These are phyloP conservation scores for Habrosyne pyritoides DNA, from an alignment of 2,888 invertebrate species.

Conservation along the genomic window DNA sequence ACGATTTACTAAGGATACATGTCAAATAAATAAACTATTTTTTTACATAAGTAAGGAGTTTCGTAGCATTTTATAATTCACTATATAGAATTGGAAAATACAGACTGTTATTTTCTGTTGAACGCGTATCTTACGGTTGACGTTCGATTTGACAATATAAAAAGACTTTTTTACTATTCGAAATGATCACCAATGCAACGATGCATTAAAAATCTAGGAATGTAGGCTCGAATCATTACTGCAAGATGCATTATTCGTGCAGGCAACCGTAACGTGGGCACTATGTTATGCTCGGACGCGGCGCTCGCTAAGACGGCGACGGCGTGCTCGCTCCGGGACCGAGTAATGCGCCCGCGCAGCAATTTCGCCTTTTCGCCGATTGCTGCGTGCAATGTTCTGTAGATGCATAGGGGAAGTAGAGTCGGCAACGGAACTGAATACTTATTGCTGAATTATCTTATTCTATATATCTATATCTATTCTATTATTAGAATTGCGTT, in stretches of 20 bases:
- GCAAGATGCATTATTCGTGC: conserved; percentile 32
- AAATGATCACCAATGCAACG: conserved; percentile 15
- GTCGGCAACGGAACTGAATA: conserved; percentile 38
- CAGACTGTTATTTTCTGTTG: too few species aligned
- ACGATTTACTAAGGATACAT: too few species aligned
- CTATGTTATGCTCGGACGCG: conserved; percentile 20
- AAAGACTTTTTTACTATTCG: conserved; percentile 12
- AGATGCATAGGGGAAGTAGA: conserved; percentile 43
- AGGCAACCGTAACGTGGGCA: conserved; percentile 10
- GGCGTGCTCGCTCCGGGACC: conserved; percentile 19
- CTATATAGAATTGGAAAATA: too few species aligned
- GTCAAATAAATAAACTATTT: too few species aligned
- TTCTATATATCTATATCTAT: too few species aligned
- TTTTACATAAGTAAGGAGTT: too few species aligned
- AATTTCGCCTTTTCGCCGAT: conserved; percentile 63
- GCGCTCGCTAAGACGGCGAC: conserved; percentile 16
- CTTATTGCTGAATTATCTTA: neutral
- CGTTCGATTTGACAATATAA: neutral
- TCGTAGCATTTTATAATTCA: too few species aligned
- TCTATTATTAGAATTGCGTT: too few species aligned
- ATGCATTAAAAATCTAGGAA: conserved; percentile 20
- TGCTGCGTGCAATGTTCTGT: conserved; percentile 51
- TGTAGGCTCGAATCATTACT: conserved; percentile 27
- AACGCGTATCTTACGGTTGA: too few species aligned
- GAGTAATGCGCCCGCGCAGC: conserved; percentile 49